Evolutionary conservation across 2,797 vertebrate species (phyloP).

Genomic region (Gallirallus australis): DNA sequence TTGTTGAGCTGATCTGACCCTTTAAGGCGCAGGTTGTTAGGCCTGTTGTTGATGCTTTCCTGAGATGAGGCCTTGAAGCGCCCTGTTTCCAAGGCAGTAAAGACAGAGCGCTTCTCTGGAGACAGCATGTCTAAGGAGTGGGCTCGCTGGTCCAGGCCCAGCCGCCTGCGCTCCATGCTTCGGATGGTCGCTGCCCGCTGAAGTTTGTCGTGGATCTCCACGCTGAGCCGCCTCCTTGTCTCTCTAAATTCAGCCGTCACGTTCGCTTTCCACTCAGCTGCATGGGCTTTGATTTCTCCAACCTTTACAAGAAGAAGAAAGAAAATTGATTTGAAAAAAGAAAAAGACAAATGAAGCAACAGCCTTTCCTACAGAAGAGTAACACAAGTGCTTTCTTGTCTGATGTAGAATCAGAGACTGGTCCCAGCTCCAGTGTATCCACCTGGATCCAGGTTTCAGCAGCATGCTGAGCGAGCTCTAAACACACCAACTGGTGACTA

Average conservation of each 20-base stretch:
- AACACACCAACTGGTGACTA: background rate
- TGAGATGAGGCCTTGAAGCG: conserved; percentile 95
- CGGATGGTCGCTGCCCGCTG: conserved; percentile 96
- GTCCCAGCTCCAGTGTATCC: background rate
- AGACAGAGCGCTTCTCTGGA: conserved; percentile 93
- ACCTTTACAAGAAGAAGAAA: conserved; percentile 81
- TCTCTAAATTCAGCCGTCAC: conserved; percentile 95
- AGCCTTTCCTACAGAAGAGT: background rate
- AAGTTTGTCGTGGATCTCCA: conserved; percentile 96
- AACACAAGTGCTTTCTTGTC: background rate
- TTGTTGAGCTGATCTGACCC: conserved; percentile 85
- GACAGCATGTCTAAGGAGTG: conserved; percentile 97
- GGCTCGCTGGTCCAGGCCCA: conserved; percentile 94
- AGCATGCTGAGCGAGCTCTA: background rate
- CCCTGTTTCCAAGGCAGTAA: conserved; percentile 90
- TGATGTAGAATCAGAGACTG: background rate
- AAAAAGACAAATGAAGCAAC: background rate
- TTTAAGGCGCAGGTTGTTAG: conserved; percentile 93
- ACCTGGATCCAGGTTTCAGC: background rate
- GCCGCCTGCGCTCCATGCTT: conserved; percentile 95
- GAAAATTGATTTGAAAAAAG: background rate
- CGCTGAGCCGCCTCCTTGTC: conserved; percentile 91
- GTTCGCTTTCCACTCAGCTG: conserved; percentile 97
- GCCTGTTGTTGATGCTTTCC: conserved; percentile 95
- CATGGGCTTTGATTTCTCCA: conserved; percentile 96